Base-by-base conservation (phyloP, 2,113 vertebrate genomes). In the Paraplagusia blochii region DNA sequence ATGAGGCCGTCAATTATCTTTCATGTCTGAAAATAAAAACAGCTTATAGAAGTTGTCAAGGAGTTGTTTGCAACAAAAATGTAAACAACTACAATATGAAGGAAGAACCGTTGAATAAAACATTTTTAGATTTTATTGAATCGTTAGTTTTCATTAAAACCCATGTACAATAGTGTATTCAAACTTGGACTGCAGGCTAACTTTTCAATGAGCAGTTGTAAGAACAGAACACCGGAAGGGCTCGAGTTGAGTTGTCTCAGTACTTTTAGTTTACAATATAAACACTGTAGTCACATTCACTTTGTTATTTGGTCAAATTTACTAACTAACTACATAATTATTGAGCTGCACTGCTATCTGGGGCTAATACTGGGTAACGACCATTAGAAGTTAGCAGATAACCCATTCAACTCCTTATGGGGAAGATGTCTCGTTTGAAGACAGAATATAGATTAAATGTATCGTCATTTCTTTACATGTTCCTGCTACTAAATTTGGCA, bases 281-380 rank as follows among this genome's bases (percentile, higher is more conserved):
- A 35, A 58, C 38, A 49, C 0, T 13, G 42, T 7, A 35, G 8
- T 2, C 44, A 2, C 1, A 12, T 34, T 13, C n/a, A n/a, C 51
- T 39, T 11, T 29, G 22, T 42, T 12, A 45, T 33, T 35, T 58
- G 9, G 11, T 36, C 11, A 33, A 17, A 3, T 11, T 11, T 19
- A 44, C 9, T 22, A n/a, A 7, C 8, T 3, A n/a, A 15, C 11
- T 10, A 63, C 53, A 35, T 53, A 62, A 35, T 44, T 0, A 44
- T 53, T 11, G 63, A 74, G 75, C 76, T 51, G 9, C 53, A 5
- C 53, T 44, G 63, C 73, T 64, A 67, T 18, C 45, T 2, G 15
- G 66, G 19, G 67, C 70, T 69, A 70, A 70, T 63, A 33, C 46
- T 15, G 35, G 4, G 39, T 1, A 1, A 11, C 2, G 17, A 35